phyloP scores from a whole-genome alignment of 2,113 vertebrate species.

The Phylloscopus trochiloides region DNA sequence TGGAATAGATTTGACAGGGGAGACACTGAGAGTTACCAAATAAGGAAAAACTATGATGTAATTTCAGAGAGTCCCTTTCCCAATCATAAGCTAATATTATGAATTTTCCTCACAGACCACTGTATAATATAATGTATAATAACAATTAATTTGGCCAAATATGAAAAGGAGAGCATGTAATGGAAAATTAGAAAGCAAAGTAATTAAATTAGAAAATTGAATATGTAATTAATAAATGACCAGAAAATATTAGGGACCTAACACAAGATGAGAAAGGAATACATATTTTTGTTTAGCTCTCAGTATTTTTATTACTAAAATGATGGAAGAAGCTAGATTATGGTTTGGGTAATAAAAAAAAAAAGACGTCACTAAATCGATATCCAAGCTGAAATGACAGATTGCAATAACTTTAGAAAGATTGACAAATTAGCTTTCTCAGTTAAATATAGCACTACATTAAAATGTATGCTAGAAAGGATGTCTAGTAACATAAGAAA shows the following conservation, averaged over 20 bases:
- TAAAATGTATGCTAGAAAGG: background rate
- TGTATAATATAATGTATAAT: background rate
- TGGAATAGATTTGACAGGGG: background rate
- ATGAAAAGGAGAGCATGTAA: background rate
- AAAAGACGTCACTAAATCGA: background rate
- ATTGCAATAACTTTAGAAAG: background rate
- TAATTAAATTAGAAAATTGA: background rate
- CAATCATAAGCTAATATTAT: background rate
- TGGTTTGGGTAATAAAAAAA: background rate
- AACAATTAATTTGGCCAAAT: constrained; percentile 1
- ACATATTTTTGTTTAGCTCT: background rate
- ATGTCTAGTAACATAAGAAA: background rate
- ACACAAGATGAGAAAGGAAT: background rate
- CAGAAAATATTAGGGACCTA: background rate
- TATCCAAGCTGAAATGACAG: background rate
- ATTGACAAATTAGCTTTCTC: background rate
- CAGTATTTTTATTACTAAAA: background rate
- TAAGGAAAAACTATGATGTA: background rate
- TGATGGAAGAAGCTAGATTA: background rate
- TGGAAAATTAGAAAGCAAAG: constrained; percentile 12
- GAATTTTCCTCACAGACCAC: background rate
- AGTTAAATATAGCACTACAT: background rate
- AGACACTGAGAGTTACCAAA: background rate
- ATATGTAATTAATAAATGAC: constrained; percentile 9
- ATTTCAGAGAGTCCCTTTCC: background rate